Conservation (phyloP, 2,888 invertebrate species). For the Archaeoteleia sp. region DNA sequence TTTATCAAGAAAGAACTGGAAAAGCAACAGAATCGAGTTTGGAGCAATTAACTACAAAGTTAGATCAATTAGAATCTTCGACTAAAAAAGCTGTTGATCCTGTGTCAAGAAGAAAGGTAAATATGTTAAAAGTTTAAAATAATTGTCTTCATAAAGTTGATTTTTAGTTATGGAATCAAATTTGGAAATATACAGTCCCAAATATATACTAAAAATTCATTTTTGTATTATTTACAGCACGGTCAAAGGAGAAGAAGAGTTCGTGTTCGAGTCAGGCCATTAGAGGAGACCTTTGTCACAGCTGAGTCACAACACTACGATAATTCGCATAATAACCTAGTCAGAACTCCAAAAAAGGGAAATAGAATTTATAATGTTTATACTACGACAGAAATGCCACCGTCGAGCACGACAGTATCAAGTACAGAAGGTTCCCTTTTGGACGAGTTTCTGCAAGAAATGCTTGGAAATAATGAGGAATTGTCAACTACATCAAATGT, state of each 20-base stretch:
- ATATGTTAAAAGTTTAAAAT: too few relatives aligned
- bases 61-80: not conserved
- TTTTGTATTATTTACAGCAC: slow-evolving; percentile 50
- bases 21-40: slow-evolving; percentile 1
- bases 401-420: slow-evolving; percentile 14
- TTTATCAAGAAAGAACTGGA: slow-evolving; percentile 7
- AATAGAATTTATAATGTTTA: slow-evolving; percentile 26
- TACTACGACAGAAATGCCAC: slow-evolving; percentile 25
- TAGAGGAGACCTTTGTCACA: slow-evolving; percentile 84
- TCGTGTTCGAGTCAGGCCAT: slow-evolving; percentile 84
- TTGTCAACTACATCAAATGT: not conserved
- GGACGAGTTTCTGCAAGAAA: slow-evolving; percentile 61
- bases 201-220: too few relatives aligned
- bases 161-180: too few relatives aligned
- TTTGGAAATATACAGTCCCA: too few relatives aligned
- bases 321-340: slow-evolving; percentile 66
- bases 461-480: slow-evolving; percentile 56
- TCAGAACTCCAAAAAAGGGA: slow-evolving; percentile 51
- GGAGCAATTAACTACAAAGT: slow-evolving; percentile 1
- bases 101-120: slow-evolving; percentile 7
- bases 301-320: slow-evolving; percentile 87
- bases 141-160: too few relatives aligned
- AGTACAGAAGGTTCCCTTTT: slow-evolving; percentile 54
- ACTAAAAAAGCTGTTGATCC: slow-evolving; percentile 6
- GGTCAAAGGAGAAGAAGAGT: slow-evolving; percentile 79